Base-by-base conservation (phyloP, 92 coral and sea anemone genomes). In the Zoanthus gigantus region DNA sequence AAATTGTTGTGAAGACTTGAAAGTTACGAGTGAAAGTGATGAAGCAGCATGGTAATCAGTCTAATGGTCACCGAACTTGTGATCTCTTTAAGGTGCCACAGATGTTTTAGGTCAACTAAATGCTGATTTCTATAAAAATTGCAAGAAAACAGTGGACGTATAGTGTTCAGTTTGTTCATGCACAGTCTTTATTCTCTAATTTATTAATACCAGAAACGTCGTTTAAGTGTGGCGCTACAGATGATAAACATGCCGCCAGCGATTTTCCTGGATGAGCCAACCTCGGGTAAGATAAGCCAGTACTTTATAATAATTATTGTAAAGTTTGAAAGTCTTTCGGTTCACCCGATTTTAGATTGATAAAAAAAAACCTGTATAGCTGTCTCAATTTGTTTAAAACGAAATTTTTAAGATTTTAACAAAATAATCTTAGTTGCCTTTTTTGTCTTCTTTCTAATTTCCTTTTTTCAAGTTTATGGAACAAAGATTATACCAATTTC, bases 201-300 rank as follows among this genome's bases (percentile, higher is more conserved):
- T 66, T 1, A 56, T 28, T 30, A 5, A 29, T 54, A 74, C 17
- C 18, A 91, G 94, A 91, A 91, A 44, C 89, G 94, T 23, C 94
- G 94, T n/a, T 80, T 91, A 12, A 88, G 94, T 47, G 92, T 91
- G 45, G 94, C 94, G 17, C 83, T 91, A 9, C 94, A 91, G 71
- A 77, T 91, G 83, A 88, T 91, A 48, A 88, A 91, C 83, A 91
- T 91, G 94, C 94, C 94, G 9, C 89, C 94, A 9, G 94, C 90
- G 0, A 84, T 91, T 28, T 91, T 91, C 76, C 92, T 91, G 34
- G 94, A 91, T 50, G 94, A 91, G 37, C 94, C 94, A 67, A 91
- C 94, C 30, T 91, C 94, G 15, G 94, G 94, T 91, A 83, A 10
- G 29, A 7, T 63, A 18, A 63, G 17, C 28, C 28, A 63, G 29